These are phyloP conservation scores for Grus americana DNA, from an alignment of 2,113 vertebrate species.

Conservation along the genomic window DNA sequence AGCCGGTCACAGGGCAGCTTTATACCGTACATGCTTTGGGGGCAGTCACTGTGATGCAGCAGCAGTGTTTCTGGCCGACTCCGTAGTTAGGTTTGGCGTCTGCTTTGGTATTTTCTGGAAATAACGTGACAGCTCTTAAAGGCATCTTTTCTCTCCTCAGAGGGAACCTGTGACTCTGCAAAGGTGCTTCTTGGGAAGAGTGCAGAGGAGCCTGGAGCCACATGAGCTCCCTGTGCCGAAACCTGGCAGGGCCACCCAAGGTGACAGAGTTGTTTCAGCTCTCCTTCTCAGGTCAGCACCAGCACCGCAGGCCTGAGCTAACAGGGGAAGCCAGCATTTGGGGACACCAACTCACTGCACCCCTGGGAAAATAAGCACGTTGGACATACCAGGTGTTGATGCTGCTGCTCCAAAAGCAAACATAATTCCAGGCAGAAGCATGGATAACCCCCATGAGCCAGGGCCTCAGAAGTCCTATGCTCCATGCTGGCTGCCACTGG, in stretches of 20 bases:
- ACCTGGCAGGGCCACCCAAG: not conserved
- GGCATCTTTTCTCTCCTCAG: not conserved
- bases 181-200: not conserved
- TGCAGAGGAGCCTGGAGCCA: rapidly evolving
- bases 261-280: not conserved
- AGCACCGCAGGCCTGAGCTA: too few species aligned
- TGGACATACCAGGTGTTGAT: not conserved
- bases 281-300: not conserved
- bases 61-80: rapidly evolving
- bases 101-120: not conserved
- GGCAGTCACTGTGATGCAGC: not conserved
- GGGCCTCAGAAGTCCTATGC: rapidly evolving
- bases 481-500: rapidly evolving
- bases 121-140: not conserved
- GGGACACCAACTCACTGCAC: rapidly evolving
- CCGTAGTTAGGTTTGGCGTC: not conserved
- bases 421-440: not conserved
- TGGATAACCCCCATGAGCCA: not conserved
- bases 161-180: not conserved
- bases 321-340: not conserved
- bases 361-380: not conserved
- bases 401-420: not conserved
- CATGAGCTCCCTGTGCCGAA: not conserved
- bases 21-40: not conserved
- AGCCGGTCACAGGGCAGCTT: not conserved